Evolutionary conservation across 2,113 vertebrate species (phyloP).

Genomic region (Callopanchax toddi): DNA sequence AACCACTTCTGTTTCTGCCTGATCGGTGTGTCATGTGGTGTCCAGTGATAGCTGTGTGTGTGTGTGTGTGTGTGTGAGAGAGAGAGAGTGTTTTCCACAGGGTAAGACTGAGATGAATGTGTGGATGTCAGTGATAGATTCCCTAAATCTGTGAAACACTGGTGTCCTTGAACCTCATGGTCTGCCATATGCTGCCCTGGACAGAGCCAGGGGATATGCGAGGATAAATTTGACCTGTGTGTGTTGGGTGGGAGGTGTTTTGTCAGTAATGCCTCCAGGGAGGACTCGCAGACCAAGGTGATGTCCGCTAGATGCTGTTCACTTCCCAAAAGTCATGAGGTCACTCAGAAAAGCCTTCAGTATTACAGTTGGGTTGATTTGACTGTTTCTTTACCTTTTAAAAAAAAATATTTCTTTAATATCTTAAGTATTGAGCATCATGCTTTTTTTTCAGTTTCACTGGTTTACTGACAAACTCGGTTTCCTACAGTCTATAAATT

Average conservation of each 20-base stretch:
- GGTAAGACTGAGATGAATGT: constrained; percentile 60
- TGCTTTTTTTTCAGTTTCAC: no score
- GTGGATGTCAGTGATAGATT: constrained; percentile 76
- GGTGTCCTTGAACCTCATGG: constrained; percentile 78
- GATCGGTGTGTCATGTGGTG: constrained; percentile 7
- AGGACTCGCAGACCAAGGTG: constrained; percentile 28
- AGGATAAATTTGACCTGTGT: constrained; percentile 25
- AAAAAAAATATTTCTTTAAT: no score
- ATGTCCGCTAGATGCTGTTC: constrained; percentile 26
- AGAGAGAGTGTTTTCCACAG: constrained; percentile 41
- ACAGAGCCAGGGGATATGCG: constrained; percentile 53
- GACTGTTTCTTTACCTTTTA: no score
- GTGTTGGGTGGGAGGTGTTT: constrained; percentile 33
- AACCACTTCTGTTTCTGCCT: constrained; percentile 4
- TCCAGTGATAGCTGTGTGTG: constrained; percentile 1
- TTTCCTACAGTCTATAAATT: no score
- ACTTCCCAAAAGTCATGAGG: constrained; percentile 36
- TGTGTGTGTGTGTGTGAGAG: neutral
- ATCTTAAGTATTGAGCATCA: no score
- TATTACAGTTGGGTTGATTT: neutral
- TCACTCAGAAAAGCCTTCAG: constrained; percentile 10
- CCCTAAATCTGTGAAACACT: constrained; percentile 68
- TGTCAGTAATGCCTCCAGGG: constrained; percentile 36
- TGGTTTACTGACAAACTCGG: no score
- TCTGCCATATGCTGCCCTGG: constrained; percentile 68